A percentile compares a stretch with the other conserved stretches of the same genome.
These are phyloP conservation scores for Dichetophora obliterata DNA, from an alignment of 2,888 invertebrate genomes.

Conservation along the genomic window DNA sequence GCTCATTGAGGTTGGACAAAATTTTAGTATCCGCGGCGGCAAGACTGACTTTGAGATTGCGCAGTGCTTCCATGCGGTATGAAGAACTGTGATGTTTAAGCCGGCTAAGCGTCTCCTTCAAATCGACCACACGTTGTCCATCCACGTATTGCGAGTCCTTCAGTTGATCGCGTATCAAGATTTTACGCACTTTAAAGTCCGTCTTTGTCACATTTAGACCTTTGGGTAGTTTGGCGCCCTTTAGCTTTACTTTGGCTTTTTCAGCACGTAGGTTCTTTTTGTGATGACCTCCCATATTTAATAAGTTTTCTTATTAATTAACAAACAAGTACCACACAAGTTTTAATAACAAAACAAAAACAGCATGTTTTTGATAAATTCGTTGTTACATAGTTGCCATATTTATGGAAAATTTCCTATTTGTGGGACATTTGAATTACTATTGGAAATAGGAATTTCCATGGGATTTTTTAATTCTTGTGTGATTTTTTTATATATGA, in stretches of 20 bases:
- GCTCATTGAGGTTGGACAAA: constrained; percentile 74
- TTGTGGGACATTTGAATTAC: no score
- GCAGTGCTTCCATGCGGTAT: constrained; percentile 63
- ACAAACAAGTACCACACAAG: not conserved
- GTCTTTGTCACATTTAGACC: constrained; percentile 91
- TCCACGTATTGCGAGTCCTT: constrained; percentile 50
- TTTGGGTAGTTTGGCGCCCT: constrained; percentile 85
- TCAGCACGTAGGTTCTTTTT: constrained; percentile 85
- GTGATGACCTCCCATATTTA: constrained; percentile 70
- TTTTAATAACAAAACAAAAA: not conserved
- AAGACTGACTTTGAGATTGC: constrained; percentile 66
- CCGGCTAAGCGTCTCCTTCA: constrained; percentile 69
- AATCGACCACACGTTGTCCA: constrained; percentile 53
- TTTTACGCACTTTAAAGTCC: constrained; percentile 89
- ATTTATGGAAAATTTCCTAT: no score
- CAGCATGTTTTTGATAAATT: constrained; percentile 3
- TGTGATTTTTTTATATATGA: no score
- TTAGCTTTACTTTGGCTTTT: constrained; percentile 90
- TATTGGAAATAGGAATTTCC: no score
- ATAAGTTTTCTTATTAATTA: not conserved
- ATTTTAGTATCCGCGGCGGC: constrained; percentile 67
- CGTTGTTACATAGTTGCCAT: no score
- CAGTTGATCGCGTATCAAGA: constrained; percentile 82
- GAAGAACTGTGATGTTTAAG: constrained; percentile 71
- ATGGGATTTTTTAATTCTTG: no score